Conservation (phyloP, 2,888 invertebrate genomes). For the Meiosimyza decipiens region DNA sequence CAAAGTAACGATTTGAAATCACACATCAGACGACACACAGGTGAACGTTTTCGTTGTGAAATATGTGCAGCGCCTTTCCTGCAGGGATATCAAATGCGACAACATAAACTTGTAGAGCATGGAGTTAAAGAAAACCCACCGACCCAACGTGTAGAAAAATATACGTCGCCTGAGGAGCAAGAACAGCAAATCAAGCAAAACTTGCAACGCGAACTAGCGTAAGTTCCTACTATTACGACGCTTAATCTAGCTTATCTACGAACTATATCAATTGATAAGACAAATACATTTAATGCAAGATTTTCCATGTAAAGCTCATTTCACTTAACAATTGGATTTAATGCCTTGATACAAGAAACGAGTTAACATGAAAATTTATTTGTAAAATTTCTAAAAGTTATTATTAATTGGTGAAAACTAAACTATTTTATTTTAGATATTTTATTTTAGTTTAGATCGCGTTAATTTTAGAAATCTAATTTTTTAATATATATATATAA, state of each 20-base stretch:
- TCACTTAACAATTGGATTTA: constrained; percentile 5
- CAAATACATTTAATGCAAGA: no score
- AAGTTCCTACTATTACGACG: not conserved
- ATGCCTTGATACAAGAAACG: no score
- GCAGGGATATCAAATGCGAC: constrained; percentile 67
- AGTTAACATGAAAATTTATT: no score
- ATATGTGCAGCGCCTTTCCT: constrained; percentile 63
- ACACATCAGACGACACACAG: constrained; percentile 69
- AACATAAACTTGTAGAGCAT: constrained; percentile 67
- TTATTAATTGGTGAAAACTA: no score
- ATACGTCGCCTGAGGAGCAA: constrained; percentile 46
- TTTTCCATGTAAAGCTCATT: not conserved
- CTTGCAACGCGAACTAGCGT: constrained; percentile 36
- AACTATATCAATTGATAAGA: no score
- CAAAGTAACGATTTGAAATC: constrained; percentile 70
- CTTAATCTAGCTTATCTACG: no score
- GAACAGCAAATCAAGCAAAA: constrained; percentile 46
- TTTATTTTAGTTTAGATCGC: no score
- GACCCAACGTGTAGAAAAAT: constrained; percentile 59
- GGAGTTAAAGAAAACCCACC: constrained; percentile 58
- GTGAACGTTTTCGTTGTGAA: constrained; percentile 70
- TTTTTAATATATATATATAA: no score
- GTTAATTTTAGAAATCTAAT: no score
- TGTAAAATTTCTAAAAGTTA: no score
- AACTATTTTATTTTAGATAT: no score